Evolutionary conservation across 2,797 vertebrate species (phyloP).

Genomic region (Aselliscus stoliczkanus): DNA sequence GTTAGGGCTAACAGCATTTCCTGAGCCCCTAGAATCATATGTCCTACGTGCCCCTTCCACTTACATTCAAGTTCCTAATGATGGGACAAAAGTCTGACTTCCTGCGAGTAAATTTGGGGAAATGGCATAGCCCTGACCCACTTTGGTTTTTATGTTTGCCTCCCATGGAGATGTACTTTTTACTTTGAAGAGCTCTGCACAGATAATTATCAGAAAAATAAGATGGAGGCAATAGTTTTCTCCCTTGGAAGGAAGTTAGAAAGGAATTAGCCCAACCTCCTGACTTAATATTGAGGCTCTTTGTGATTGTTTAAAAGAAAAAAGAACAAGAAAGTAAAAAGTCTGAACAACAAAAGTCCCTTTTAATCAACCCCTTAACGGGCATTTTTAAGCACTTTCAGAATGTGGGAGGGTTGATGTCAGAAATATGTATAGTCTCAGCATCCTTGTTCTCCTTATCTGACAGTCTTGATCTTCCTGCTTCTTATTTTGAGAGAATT

Average conservation of each 20-base stretch:
- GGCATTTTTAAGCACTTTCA: background rate
- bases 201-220: background rate
- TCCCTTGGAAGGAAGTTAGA: background rate
- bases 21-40: background rate
- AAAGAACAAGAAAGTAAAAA: background rate
- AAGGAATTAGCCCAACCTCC: background rate
- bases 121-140: background rate
- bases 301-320: background rate
- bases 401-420: background rate
- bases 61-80: background rate
- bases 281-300: background rate
- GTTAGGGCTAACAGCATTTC: background rate
- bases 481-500: background rate
- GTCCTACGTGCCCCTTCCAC: background rate
- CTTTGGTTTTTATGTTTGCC: background rate
- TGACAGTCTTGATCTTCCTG: background rate
- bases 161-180: background rate
- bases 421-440: background rate
- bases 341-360: background rate
- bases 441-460: background rate
- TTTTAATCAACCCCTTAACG: background rate
- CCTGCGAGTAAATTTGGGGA: background rate
- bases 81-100: background rate
- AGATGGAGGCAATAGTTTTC: background rate
- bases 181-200: background rate